A percentile compares a stretch with the other conserved stretches of the same genome.
phyloP scores from a whole-genome alignment of 2,888 invertebrate genomes.

The Stenchaetothrips biformis region DNA sequence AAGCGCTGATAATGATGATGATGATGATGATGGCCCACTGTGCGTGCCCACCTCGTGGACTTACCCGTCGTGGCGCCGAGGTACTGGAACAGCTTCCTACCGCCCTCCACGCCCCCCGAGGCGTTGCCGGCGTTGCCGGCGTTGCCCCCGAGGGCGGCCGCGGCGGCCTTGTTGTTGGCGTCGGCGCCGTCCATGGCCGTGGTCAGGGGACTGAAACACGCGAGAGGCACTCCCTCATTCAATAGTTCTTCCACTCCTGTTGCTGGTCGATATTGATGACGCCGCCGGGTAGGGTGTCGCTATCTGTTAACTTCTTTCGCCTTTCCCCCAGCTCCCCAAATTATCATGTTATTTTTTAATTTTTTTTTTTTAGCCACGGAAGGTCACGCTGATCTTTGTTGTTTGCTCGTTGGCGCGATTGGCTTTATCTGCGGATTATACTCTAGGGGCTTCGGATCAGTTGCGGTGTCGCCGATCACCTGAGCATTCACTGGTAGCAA shows the following conservation, averaged over 20 bases:
- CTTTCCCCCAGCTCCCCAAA: too few relatives aligned
- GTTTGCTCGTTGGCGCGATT: neutral
- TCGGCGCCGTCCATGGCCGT: neutral
- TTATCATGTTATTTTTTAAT: too few relatives aligned
- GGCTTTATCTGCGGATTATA: neutral
- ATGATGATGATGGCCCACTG: too few relatives aligned
- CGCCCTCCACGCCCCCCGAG: constrained; percentile 42
- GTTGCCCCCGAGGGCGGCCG: neutral
- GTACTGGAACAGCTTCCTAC: constrained; percentile 57
- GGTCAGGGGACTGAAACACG: neutral
- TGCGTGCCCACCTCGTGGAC: neutral
- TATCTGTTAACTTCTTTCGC: too few relatives aligned
- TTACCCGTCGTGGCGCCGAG: constrained; percentile 58
- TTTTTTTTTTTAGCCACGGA: neutral
- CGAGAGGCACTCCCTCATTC: neutral
- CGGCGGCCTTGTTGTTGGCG: neutral
- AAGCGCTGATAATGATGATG: too few relatives aligned
- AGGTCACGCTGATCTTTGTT: neutral
- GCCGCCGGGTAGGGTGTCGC: too few relatives aligned
- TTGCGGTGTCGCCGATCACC: too few relatives aligned
- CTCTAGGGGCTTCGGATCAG: too few relatives aligned
- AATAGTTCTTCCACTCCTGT: neutral
- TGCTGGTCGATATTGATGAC: too few relatives aligned
- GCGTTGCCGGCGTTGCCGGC: neutral
- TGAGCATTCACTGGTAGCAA: neutral